Evolutionary conservation across 2,797 vertebrate species (phyloP), one percentile per base, ranked within the genome.

Genomic region (Ispidina lecontei): DNA sequence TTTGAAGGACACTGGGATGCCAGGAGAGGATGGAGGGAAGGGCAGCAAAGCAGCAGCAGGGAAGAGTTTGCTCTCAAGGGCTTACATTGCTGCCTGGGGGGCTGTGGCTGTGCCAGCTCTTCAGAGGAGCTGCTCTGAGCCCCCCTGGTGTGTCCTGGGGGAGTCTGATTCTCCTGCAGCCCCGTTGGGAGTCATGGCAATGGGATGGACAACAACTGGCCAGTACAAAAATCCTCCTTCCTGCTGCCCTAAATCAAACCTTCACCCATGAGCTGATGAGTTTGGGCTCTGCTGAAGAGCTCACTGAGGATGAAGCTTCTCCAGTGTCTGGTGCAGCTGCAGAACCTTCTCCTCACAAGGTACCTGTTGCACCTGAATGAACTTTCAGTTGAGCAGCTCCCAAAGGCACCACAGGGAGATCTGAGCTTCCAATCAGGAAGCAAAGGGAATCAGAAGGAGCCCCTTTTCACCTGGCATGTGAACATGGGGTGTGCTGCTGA

Each of bases 381-480:
- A 10, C 28, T 2, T 67, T 78, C 39, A 8, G 63, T n/a, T 58
- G 59, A 77, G 22, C 17, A 29, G 8, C 25, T 65, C 22, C 74
- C 63, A 46, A n/a, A 79, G 76, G 10, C 35, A n/a, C 12, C 31
- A 1, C 2, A 23, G 37, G 37, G 37, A 15, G 55, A 35, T 73
- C 33, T 47, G 81, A 63, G 74, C n/a, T 67, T 15, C 60, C 63
- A 20, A 54, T 78, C 69, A 25, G 83, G 20, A 68, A 39, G 39
- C 1, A 14, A 37, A 74, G 28, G 59, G 29, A n/a, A 22, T 51
- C 15, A 82, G 85, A 72, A 31, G 46, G 71, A 75, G 28, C 2
- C 0, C 43, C 33, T 79, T 58, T 62, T 78, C 63, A 62, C 37
- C 23, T 21, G 2, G 22, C 0, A 0, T 21, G 49, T 52, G 52